Base-by-base conservation (phyloP, 2,113 vertebrate species). In the Camarhynchus parvulus region DNA sequence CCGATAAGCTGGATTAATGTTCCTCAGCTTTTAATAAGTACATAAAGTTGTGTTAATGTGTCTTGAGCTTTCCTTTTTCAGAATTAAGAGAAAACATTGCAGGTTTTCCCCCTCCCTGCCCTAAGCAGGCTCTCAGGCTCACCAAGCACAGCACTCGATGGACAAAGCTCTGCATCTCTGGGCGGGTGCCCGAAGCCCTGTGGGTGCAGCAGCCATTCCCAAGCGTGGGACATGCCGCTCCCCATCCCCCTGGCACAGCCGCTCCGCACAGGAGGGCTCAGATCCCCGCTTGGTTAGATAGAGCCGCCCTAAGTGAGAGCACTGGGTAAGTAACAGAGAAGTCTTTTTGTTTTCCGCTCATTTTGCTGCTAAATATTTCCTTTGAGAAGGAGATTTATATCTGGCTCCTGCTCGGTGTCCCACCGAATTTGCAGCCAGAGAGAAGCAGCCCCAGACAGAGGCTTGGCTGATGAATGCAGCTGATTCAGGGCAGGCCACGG, bases 251-350 rank as follows among this genome's bases (percentile, higher is more conserved):
- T 3, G 10, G 63, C 88, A 39, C n/a, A 24, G 90, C 35, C 5
- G 0, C 2, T 27, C 46, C 52, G 17, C 62, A 63, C 46, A 14
- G 80, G 50, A 80, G 78, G 5, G 3, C 31, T 73, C 19, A 0
- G 17, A 12, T n/a, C 56, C 55, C 89, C 14, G 13, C 64, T 73
- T 33, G 8, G 44, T 61, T 91, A 94, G 81, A 25, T 74, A 95
- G 64, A 90, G 61, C 56, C 14, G 3, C 64, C 41, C 75, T 19
- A 23, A 86, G 78, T 17, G 52, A 70, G 50, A 89, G 73, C 5
- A 75, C 2, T 37, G 78, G 90, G 88, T 93, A 64, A 96, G 86
- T 95, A 89, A 95, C 73, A 90, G 83, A 96, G 79, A 53, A 93
- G 53, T 16, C 87, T 78, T 73, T 53, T 70, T 94, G 69, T 92